Conservation (phyloP, 2,113 vertebrate genomes). For the Xenotilapia longispinis region DNA sequence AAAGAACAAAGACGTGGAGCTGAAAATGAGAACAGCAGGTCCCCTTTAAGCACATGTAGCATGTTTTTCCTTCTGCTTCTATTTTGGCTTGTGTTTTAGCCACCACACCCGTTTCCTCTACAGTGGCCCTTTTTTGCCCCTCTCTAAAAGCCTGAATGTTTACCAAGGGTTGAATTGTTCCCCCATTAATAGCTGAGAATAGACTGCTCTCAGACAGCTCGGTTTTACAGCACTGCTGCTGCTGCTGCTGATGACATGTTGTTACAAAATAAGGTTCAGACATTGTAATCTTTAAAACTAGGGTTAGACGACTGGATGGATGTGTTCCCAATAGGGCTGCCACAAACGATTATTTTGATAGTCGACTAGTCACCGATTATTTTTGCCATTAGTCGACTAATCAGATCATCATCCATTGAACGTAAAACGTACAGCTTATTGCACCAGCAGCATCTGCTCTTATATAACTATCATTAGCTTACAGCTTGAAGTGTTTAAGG, state of each 20-base stretch:
- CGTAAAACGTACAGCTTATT: too few relatives aligned
- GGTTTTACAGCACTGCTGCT: background rate
- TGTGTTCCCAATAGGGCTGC: background rate
- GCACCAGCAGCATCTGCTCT: too few relatives aligned
- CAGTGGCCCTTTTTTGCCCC: background rate
- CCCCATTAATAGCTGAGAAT: background rate
- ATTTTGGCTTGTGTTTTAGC: background rate
- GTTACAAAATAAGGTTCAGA: background rate
- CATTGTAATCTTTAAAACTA: background rate
- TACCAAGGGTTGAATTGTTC: background rate
- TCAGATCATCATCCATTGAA: too few relatives aligned
- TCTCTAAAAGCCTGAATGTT: background rate
- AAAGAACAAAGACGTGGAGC: background rate
- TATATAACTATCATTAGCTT: too few relatives aligned
- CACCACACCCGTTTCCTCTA: background rate
- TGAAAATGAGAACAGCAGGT: background rate
- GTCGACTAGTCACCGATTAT: too few relatives aligned
- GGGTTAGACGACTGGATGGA: background rate
- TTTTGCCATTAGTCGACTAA: too few relatives aligned
- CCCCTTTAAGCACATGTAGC: background rate
- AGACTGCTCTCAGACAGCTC: background rate
- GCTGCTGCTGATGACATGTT: fast-evolving
- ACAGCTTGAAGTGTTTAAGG: too few relatives aligned
- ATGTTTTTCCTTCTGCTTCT: background rate
- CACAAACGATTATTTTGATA: too few relatives aligned